Conservation (phyloP, 2,888 invertebrate species). For the Cosmopolites sordidus region DNA sequence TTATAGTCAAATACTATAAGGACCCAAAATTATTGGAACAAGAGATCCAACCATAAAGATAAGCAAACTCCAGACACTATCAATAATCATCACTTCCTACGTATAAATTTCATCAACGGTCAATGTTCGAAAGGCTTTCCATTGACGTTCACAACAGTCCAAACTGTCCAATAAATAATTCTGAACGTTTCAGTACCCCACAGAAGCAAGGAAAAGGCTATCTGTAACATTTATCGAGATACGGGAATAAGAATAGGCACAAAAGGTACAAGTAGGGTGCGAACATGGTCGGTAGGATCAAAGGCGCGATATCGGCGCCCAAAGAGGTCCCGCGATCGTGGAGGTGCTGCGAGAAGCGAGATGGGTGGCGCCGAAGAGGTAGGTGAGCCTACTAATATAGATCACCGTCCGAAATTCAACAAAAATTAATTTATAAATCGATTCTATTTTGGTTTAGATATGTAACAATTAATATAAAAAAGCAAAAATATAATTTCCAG, state of each 20-base stretch:
- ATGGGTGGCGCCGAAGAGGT: slow-evolving; percentile 23
- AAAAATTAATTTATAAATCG: too few species aligned
- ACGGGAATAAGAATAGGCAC: background rate
- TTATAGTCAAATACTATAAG: too few species aligned
- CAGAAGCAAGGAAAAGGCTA: slow-evolving; percentile 19
- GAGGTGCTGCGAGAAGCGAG: slow-evolving; percentile 25
- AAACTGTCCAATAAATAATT: slow-evolving; percentile 25
- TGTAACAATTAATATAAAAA: too few species aligned
- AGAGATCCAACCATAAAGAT: too few species aligned
- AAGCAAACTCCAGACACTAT: too few species aligned
- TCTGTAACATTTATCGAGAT: slow-evolving; percentile 19
- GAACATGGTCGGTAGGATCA: slow-evolving; percentile 24
- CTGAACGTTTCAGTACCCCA: slow-evolving; percentile 18
- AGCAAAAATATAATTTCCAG: too few species aligned
- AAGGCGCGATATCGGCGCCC: slow-evolving; percentile 20
- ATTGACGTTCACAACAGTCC: slow-evolving; percentile 12
- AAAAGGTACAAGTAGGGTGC: slow-evolving; percentile 17
- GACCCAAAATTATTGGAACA: too few species aligned
- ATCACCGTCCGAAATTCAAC: background rate
- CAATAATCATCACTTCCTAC: too few species aligned
- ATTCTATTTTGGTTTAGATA: too few species aligned
- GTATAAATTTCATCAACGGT: slow-evolving; percentile 15
- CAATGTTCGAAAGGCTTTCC: slow-evolving; percentile 20
- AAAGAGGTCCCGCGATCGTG: slow-evolving; percentile 15
- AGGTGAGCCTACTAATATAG: slow-evolving; percentile 9